These are phyloP conservation scores for Trachelus stipa DNA, from an alignment of 2,888 invertebrate species.

Conservation along the genomic window DNA sequence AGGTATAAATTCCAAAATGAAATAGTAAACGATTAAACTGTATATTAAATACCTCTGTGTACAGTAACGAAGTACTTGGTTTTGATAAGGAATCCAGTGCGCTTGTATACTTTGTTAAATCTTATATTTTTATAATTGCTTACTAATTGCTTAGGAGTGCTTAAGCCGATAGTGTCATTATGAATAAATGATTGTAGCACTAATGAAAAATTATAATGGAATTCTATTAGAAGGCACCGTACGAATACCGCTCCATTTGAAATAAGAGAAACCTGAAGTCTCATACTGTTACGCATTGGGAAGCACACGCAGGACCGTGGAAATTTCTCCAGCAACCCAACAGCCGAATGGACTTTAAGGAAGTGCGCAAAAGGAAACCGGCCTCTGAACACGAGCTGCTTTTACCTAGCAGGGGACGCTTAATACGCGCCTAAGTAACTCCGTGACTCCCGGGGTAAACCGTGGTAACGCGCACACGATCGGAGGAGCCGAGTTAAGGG, in stretches of 20 bases:
- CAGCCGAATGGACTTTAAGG: background rate
- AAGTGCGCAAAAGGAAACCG: background rate
- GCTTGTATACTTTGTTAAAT: conserved; percentile 24
- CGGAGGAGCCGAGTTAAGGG: conserved; percentile 37
- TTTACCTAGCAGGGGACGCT: background rate
- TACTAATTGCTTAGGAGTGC: conserved; percentile 19
- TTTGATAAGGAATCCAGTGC: conserved; percentile 16
- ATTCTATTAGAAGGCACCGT: background rate
- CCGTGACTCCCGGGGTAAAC: conserved; percentile 18
- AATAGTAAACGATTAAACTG: background rate
- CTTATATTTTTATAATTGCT: conserved; percentile 36
- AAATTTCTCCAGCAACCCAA: background rate
- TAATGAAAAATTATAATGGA: background rate
- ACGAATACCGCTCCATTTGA: background rate
- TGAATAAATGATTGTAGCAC: conserved; percentile 26
- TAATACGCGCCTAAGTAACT: conserved; percentile 11
- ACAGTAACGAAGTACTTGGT: conserved; percentile 27
- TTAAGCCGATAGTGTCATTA: conserved; percentile 24
- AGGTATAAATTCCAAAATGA: background rate
- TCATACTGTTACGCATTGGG: background rate
- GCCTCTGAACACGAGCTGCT: background rate
- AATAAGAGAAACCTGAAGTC: background rate
- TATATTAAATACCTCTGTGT: background rate
- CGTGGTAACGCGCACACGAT: conserved; percentile 17
- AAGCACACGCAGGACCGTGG: background rate